Evolutionary conservation across 1,140 invertebrate species (phyloP), one percentile per base, ranked within the genome.

Genomic region (Idris sp.): DNA sequence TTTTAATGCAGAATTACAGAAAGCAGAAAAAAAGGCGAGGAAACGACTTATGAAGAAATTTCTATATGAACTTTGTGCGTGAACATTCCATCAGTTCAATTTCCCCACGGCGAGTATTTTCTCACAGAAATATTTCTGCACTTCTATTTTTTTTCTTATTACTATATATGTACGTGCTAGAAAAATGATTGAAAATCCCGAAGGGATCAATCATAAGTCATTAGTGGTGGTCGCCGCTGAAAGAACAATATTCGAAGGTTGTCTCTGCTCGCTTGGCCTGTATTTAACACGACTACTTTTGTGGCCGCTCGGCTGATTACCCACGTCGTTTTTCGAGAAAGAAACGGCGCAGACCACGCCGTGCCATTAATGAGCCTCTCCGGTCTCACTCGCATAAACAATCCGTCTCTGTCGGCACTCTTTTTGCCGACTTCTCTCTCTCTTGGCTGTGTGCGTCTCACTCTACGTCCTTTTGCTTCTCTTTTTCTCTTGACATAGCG

Each of bases 321-420:
- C 80, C 61, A 56, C 65, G 38, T 35, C 68, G 43, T 53, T 64
- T 65, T 44, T 46, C 40, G 68, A 58, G 49, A 51, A 61, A 48
- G 64, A 74, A 56, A 51, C n/a, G n/a, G n/a, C 16, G 31, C 71
- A 41, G 40, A 28, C 19, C 56, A 41, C n/a, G 28, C 54, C 36
- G 59, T 68, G 69, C 65, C 77, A 80, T 80, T 83, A 83, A 83
- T 80, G 81, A 83, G 80, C 75, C 71, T 61, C 73, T 53, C 76
- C 68, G 56, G 2, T 58, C 53, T 58, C 33, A 1, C 14, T 58
- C 43, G n/a, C n/a, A n/a, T n/a, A n/a, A n/a, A n/a, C n/a, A n/a
- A n/a, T 58, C 40, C 35, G 16, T 4, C 14, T 58, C 51, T 33
- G 18, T 41, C 14, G 22, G 22, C 13, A 1, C 25, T 30, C 35